Conservation (phyloP, 2,113 vertebrate genomes). For the Charadrius vociferus region DNA sequence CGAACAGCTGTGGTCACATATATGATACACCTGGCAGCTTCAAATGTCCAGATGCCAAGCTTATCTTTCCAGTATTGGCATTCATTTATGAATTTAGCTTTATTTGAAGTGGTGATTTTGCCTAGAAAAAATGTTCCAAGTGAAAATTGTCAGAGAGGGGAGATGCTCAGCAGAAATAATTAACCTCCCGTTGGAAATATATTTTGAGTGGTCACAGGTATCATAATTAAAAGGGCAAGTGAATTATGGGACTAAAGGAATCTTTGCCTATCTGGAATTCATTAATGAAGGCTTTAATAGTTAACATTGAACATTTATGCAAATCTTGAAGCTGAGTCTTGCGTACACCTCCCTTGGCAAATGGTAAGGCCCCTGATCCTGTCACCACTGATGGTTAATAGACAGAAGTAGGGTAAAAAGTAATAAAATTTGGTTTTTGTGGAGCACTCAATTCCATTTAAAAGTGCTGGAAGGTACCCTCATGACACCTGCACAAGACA, state of each 20-base stretch:
- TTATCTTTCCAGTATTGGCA: neutral
- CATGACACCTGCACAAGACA: neutral
- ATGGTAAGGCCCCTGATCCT: neutral
- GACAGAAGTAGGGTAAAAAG: neutral
- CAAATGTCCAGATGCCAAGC: conserved; percentile 42
- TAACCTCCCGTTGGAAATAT: neutral
- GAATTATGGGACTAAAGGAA: neutral
- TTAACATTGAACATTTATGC: neutral
- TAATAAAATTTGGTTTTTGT: conserved; percentile 39
- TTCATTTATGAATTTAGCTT: conserved; percentile 1
- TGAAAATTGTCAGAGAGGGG: neutral
- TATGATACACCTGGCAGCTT: conserved; percentile 17
- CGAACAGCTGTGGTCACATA: conserved; percentile 37
- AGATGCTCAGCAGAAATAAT: neutral
- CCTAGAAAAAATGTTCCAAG: neutral
- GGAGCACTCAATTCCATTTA: conserved; percentile 10
- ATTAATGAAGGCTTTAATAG: neutral
- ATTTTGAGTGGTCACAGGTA: neutral
- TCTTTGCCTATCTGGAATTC: neutral
- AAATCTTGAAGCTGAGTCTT: neutral
- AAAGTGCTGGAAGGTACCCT: conserved; percentile 31
- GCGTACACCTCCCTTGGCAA: neutral
- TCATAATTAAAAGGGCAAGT: neutral
- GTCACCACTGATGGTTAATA: neutral
- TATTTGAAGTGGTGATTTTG: neutral